Percentiles rank a stretch among this genome's conserved stretches.
Evolutionary conservation across 2,113 vertebrate species (phyloP).

Genomic region (Xyliphius kryptos): DNA sequence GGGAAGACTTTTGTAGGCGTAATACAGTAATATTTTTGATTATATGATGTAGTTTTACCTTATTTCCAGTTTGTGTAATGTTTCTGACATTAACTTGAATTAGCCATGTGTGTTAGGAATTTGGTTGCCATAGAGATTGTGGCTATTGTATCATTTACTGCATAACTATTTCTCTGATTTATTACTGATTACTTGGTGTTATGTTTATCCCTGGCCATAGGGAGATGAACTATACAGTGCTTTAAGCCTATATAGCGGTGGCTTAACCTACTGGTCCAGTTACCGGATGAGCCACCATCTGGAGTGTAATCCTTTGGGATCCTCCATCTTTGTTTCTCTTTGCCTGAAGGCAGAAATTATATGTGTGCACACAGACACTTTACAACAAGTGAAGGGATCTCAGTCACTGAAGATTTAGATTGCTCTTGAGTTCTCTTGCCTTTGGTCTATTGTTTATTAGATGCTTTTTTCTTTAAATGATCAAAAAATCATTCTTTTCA

Average conservation of each 20-base stretch:
- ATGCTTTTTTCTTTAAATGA: too few species aligned
- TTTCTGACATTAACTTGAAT: too few species aligned
- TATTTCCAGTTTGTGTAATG: too few species aligned
- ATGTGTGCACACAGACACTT: neutral
- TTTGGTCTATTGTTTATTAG: too few species aligned
- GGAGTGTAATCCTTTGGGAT: slow-evolving; percentile 40
- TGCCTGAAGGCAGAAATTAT: slow-evolving; percentile 21
- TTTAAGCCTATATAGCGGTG: slow-evolving; percentile 61
- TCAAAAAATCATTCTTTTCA: too few species aligned
- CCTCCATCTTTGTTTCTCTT: slow-evolving; percentile 19
- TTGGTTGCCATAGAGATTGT: too few species aligned
- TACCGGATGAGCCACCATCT: slow-evolving; percentile 60
- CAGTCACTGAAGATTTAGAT: neutral
- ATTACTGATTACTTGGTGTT: slow-evolving; percentile 19
- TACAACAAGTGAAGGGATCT: neutral
- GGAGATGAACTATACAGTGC: slow-evolving; percentile 51
- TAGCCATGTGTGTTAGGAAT: too few species aligned
- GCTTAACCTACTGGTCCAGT: slow-evolving; percentile 68
- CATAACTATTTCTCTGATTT: neutral
- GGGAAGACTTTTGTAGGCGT: too few species aligned
- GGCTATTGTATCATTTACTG: neutral
- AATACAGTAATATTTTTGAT: too few species aligned
- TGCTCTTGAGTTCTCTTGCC: too few species aligned
- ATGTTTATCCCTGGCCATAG: slow-evolving; percentile 21
- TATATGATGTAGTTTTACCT: too few species aligned